Evolutionary conservation across 2,888 invertebrate genomes (phyloP), one percentile per base, ranked within the genome.

Genomic region (Globia sparganii): DNA sequence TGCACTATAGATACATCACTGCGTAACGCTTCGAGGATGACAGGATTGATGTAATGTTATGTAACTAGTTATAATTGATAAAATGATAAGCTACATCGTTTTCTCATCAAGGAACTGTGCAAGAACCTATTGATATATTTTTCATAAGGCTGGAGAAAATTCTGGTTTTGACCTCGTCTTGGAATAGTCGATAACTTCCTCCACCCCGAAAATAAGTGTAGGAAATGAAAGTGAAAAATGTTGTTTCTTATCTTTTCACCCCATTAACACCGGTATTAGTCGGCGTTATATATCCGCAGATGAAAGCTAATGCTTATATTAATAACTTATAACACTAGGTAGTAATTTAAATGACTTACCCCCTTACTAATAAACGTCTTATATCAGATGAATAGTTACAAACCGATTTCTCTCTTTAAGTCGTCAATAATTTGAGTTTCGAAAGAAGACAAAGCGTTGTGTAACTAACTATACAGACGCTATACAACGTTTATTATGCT

Each of bases 201-300:
- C 40, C 67, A 40, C 8, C 13, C 15, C 28, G 4, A 15, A 49
- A 1, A 46, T 40, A 76, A 67, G n/a, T 8, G n/a, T 66, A 81
- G 15, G 43, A 66, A 43, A 81, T 34, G 67, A 62, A 67, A 62
- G 28, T 61, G 62, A 64, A 40, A 46, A 25, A 79, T 58, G 9
- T 56, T 13, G 2, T 31, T 34, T 43, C 40, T 58, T 76, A 79
- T 82, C 83, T 82, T 82, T 76, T 46, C 28, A 43, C 31, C 9
- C 40, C 64, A 58, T 75, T 69, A 37, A 72, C 69, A 13, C 25
- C 46, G 5, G 31, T 31, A 31, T 77, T 53, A 28, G 34, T 43
- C 28, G n/a, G 46, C 56, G 21, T 53, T 71, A 49, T 49, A 40
- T 37, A 58, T 18, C 25, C 18, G 18, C 25, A 25, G 53, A 34